A percentile compares a stretch with the other conserved stretches of the same genome.
Conservation (phyloP, 2,888 invertebrate genomes). For the Acanthacorydalis orientalis region DNA sequence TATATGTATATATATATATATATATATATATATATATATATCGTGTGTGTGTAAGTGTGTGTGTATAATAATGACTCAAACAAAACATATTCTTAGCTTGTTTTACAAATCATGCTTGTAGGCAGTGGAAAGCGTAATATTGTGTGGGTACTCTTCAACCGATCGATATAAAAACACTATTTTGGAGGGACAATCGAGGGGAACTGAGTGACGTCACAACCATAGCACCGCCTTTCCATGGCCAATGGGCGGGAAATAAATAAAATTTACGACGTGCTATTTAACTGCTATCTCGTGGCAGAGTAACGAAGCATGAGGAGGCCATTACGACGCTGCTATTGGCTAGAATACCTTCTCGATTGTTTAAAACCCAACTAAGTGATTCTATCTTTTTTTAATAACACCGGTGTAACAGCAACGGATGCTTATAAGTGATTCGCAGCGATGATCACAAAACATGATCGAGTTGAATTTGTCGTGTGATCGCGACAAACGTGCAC, state of each 20-base stretch:
- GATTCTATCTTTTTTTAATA: constrained; percentile 4
- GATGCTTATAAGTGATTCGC: neutral
- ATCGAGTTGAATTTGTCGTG: neutral
- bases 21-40: no score
- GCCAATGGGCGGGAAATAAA: constrained; percentile 40
- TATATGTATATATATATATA: no score
- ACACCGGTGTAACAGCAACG: constrained; percentile 6
- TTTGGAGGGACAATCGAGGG: constrained; percentile 18
- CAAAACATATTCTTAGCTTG: no score
- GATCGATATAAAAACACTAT: constrained; percentile 9
- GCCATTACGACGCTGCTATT: constrained; percentile 42
- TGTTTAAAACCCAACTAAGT: constrained; percentile 4
- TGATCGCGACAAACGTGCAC: no score
- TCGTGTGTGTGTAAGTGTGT: no score
- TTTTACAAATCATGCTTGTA: no score
- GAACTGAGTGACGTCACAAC: constrained; percentile 25
- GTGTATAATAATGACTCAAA: no score
- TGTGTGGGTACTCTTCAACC: neutral
- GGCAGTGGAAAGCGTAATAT: no score
- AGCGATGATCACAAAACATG: neutral
- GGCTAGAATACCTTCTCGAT: constrained; percentile 21
- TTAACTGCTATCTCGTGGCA: constrained; percentile 38
- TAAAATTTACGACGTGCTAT: constrained; percentile 32
- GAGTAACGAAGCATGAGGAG: constrained; percentile 31
- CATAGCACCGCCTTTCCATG: constrained; percentile 33